Conservation (phyloP, 1,140 invertebrate species). For the Physella acuta region DNA sequence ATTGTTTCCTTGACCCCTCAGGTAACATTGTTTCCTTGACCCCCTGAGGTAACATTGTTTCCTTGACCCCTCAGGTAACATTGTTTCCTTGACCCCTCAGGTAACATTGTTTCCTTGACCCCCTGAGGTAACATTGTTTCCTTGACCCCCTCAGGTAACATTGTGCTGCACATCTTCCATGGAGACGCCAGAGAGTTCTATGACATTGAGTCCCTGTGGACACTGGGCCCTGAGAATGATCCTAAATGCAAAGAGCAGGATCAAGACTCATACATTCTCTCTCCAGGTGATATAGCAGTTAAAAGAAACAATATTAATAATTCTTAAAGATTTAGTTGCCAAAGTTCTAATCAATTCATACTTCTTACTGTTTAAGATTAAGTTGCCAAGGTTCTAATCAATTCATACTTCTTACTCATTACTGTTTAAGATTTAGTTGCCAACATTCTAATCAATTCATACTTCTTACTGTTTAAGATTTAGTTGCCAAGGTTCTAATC, state of each 20-base stretch:
- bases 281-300: slow-evolving; percentile 8
- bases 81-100: too few relatives aligned
- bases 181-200: slow-evolving; percentile 16
- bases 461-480: background rate
- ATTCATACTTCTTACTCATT: background rate
- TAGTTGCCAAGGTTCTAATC: too few relatives aligned
- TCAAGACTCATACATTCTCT: slow-evolving; percentile 9
- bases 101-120: too few relatives aligned
- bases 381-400: background rate
- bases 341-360: background rate
- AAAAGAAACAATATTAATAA: background rate
- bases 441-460: background rate
- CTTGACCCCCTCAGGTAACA: slow-evolving; percentile 24
- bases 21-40: too few relatives aligned
- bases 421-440: background rate
- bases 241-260: slow-evolving; percentile 12
- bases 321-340: background rate
- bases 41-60: too few relatives aligned
- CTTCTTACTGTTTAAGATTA: background rate
- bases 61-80: too few relatives aligned
- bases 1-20: too few relatives aligned
- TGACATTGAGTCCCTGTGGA: slow-evolving; percentile 22
- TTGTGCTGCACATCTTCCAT: slow-evolving; percentile 23
- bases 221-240: slow-evolving; percentile 18
- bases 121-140: too few relatives aligned